Conservation (phyloP, 2,797 vertebrate species). For the Numenius phaeopus region DNA sequence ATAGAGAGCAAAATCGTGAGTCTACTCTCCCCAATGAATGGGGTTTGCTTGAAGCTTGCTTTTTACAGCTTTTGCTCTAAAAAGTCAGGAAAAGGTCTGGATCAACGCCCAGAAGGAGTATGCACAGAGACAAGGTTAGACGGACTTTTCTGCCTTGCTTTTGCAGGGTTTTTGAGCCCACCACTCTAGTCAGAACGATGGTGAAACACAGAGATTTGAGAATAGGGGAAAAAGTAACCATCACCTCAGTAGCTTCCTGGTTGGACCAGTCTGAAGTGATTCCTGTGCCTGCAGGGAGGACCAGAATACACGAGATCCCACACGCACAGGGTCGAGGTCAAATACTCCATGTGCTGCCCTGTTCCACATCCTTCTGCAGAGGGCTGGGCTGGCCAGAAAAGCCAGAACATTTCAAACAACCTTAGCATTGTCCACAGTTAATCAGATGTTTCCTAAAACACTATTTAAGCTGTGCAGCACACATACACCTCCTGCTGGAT, state of each 20-base stretch:
- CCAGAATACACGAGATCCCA: not conserved
- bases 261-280: not conserved
- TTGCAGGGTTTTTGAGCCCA: not conserved
- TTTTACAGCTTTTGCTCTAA: not conserved
- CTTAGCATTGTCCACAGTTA: not conserved
- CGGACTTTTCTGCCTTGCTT: not conserved
- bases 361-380: not conserved
- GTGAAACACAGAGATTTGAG: not conserved
- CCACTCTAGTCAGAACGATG: not conserved
- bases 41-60: not conserved
- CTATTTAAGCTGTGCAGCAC: not conserved
- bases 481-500: slow-evolving; percentile 61
- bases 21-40: not conserved
- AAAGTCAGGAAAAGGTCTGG: not conserved
- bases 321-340: not conserved
- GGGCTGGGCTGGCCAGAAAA: not conserved
- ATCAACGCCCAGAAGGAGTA: not conserved
- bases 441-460: not conserved
- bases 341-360: not conserved
- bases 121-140: not conserved
- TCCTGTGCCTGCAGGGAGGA: not conserved
- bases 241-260: not conserved
- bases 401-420: not conserved
- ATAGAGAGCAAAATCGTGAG: not conserved
- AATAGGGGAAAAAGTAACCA: not conserved